phyloP scores from a whole-genome alignment of 2,797 vertebrate genomes.

The Enteromius argenteus region DNA sequence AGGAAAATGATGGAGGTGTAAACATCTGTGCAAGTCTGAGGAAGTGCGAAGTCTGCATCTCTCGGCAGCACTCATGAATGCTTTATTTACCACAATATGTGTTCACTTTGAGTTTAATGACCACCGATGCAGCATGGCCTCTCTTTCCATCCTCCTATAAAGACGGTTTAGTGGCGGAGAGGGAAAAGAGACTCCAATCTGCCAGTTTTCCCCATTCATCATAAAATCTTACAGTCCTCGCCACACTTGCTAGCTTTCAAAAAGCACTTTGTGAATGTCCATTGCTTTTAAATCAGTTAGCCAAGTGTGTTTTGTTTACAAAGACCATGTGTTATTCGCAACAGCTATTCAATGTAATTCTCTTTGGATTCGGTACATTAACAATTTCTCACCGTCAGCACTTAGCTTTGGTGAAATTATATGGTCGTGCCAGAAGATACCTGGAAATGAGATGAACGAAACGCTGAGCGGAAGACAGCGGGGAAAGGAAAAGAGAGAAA shows the following conservation, averaged over 20 bases:
- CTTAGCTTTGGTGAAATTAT: background rate
- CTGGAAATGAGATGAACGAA: constrained; percentile 20
- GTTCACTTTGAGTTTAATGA: constrained; percentile 47
- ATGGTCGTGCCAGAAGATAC: constrained; percentile 11
- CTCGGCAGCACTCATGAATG: constrained; percentile 4
- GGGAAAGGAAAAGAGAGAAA: background rate
- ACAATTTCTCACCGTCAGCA: constrained; percentile 17
- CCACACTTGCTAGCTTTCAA: constrained; percentile 4
- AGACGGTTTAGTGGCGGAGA: constrained; percentile 6
- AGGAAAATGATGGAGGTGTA: constrained; percentile 26
- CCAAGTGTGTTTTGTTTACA: constrained; percentile 12
- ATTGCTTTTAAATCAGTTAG: constrained; percentile 18
- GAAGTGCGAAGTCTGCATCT: constrained; percentile 34
- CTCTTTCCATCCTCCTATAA: constrained; percentile 18
- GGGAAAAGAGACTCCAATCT: background rate
- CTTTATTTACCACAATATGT: constrained; percentile 44
- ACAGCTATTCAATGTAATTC: constrained; percentile 27
- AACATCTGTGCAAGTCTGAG: constrained; percentile 15
- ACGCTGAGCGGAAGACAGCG: background rate
- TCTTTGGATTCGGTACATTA: constrained; percentile 27
- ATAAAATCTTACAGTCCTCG: constrained; percentile 14
- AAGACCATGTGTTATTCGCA: constrained; percentile 2
- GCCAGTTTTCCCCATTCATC: background rate
- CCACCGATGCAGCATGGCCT: background rate
- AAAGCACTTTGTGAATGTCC: constrained; percentile 6